A percentile compares a stretch with the other conserved stretches of the same genome.
phyloP scores from a whole-genome alignment of 2,888 invertebrate species.

The Volucella inflata region DNA sequence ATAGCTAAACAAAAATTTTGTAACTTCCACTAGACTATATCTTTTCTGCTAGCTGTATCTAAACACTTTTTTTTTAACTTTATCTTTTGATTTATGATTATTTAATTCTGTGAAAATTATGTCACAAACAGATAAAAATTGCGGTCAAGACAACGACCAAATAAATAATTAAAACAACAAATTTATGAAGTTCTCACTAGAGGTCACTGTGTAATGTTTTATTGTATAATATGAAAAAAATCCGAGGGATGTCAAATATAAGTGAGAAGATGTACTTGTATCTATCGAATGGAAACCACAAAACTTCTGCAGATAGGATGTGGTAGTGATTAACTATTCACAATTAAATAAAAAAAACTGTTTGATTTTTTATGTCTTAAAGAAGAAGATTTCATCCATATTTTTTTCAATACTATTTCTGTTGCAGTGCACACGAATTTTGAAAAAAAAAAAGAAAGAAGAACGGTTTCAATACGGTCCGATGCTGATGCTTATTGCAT shows the following conservation, averaged over 20 bases:
- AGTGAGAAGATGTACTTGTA: neutral
- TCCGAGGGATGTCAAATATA: slow-evolving; percentile 17
- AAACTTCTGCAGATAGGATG: too few species aligned
- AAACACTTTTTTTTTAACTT: slow-evolving; percentile 51
- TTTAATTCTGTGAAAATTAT: slow-evolving; percentile 49
- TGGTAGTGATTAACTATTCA: too few species aligned
- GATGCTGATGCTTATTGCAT: slow-evolving; percentile 58
- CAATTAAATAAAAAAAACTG: neutral
- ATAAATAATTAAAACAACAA: slow-evolving; percentile 1
- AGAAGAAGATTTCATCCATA: slow-evolving; percentile 23
- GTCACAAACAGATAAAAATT: slow-evolving; percentile 54
- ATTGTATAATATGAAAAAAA: neutral
- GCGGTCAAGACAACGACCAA: slow-evolving; percentile 42
- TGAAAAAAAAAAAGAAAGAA: neutral
- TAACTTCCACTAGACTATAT: slow-evolving; percentile 33
- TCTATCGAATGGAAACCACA: neutral
- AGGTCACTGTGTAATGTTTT: slow-evolving; percentile 56
- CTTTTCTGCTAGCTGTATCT: slow-evolving; percentile 11
- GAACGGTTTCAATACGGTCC: slow-evolving; percentile 20
- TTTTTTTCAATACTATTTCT: neutral
- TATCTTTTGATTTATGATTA: slow-evolving; percentile 20
- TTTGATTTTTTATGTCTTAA: slow-evolving; percentile 14
- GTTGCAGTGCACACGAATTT: slow-evolving; percentile 23
- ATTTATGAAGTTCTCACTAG: slow-evolving; percentile 41
- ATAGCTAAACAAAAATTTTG: slow-evolving; percentile 4